Evolutionary conservation across 2,113 vertebrate genomes (phyloP).

Genomic region (Catharus fuscescens): DNA sequence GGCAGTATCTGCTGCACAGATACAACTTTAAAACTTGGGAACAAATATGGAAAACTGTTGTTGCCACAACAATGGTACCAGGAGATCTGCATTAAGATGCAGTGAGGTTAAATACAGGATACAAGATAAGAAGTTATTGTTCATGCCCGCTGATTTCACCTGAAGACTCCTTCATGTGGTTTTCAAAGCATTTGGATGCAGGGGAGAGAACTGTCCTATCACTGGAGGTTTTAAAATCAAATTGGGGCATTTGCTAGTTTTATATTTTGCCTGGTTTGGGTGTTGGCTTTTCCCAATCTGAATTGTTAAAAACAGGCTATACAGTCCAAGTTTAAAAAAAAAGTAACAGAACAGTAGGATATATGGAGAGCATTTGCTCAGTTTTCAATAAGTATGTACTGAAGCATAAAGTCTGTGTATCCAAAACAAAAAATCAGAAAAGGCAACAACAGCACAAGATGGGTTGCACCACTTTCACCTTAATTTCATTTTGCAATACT

Average conservation of each 20-base stretch:
- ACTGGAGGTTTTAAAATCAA: not conserved
- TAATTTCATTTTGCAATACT: not conserved
- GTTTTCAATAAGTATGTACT: not conserved
- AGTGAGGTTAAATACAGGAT: not conserved
- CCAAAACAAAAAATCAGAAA: not conserved
- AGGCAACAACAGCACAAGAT: not conserved
- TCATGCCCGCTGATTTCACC: not conserved
- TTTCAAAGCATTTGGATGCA: not conserved
- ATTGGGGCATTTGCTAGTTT: not conserved
- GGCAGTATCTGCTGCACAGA: not conserved
- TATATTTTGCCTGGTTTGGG: not conserved
- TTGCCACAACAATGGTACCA: not conserved
- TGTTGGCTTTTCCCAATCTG: not conserved
- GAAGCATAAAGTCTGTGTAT: not conserved
- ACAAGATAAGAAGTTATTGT: not conserved
- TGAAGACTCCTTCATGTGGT: not conserved
- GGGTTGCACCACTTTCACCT: not conserved
- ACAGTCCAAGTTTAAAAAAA: not conserved
- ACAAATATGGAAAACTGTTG: not conserved
- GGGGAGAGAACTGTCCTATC: not conserved
- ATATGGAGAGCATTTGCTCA: not conserved
- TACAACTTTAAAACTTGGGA: not conserved
- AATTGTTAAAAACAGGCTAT: not conserved
- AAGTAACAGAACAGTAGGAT: not conserved
- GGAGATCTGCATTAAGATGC: not conserved